Evolutionary conservation across 2,888 invertebrate genomes (phyloP).

Genomic region (Sarcophaga caerulescens): DNA sequence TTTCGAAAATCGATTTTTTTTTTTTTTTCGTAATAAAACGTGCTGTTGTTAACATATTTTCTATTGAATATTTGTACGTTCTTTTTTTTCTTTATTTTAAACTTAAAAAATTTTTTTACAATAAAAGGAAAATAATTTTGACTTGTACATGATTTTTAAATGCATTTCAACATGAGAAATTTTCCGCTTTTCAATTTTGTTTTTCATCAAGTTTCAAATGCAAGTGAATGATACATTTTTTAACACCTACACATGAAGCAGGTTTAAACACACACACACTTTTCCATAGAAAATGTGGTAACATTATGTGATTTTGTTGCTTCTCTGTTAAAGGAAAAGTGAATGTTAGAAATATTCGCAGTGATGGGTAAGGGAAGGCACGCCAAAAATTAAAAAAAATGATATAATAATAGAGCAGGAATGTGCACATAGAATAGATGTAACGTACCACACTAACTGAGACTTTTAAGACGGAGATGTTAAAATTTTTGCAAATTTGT

Average conservation of each 20-base stretch:
- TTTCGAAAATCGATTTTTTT: constrained; percentile 49
- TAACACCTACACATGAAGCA: constrained; percentile 46
- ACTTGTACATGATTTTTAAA: constrained; percentile 25
- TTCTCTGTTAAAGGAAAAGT: constrained; percentile 6
- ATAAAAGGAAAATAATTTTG: not conserved
- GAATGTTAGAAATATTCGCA: constrained; percentile 16
- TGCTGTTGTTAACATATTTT: constrained; percentile 33
- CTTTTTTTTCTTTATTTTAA: not conserved
- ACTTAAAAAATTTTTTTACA: not conserved
- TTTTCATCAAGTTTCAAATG: constrained; percentile 46
- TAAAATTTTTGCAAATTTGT: too few relatives aligned
- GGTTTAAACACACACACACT: constrained; percentile 1
- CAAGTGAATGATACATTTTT: constrained; percentile 34
- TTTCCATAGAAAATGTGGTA: constrained; percentile 2
- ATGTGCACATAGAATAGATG: too few relatives aligned
- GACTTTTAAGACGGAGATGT: too few relatives aligned
- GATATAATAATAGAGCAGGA: too few relatives aligned
- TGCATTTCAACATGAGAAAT: constrained; percentile 30
- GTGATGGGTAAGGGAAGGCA: constrained; percentile 10
- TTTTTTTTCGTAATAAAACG: constrained; percentile 35
- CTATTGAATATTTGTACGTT: not conserved
- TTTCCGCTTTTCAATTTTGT: constrained; percentile 42
- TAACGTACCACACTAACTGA: too few relatives aligned
- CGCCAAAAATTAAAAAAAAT: not conserved
- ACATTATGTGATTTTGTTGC: constrained; percentile 4